Evolutionary conservation across 2,113 vertebrate species (phyloP).

Genomic region (Trichomycterus rosablanca): DNA sequence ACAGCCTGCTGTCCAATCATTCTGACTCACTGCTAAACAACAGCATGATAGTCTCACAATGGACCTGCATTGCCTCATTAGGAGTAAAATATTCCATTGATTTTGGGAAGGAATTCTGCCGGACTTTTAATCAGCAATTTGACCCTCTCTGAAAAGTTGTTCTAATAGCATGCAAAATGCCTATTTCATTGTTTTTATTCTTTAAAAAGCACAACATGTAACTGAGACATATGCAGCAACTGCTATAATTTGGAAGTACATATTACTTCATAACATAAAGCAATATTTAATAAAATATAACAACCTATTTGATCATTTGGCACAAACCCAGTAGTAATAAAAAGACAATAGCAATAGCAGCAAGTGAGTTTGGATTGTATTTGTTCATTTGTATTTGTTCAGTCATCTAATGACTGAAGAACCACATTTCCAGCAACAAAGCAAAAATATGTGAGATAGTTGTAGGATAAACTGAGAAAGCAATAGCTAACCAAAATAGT

Average conservation of each 20-base stretch:
- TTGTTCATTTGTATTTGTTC: too few relatives aligned
- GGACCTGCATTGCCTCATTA: conserved; percentile 29
- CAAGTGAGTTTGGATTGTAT: not conserved
- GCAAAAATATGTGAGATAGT: too few relatives aligned
- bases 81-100: conserved; percentile 10
- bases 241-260: conserved; percentile 6
- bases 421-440: too few relatives aligned
- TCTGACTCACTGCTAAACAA: conserved; percentile 35
- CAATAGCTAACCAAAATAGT: too few relatives aligned
- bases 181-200: conserved; percentile 20
- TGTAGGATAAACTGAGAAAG: too few relatives aligned
- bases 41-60: conserved; percentile 18
- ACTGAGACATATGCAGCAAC: conserved; percentile 19
- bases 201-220: conserved; percentile 1
- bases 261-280: conserved; percentile 15
- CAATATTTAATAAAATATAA: not conserved
- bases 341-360: not conserved
- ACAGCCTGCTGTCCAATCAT: conserved; percentile 21
- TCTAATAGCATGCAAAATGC: not conserved
- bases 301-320: not conserved
- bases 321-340: not conserved
- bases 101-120: conserved; percentile 23
- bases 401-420: too few relatives aligned
- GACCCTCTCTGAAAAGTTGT: conserved; percentile 13
- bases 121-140: conserved; percentile 25